Evolutionary conservation across 2,888 invertebrate species (phyloP), one percentile per base, ranked within the genome.

Genomic region (Steinernema carpocapsae): DNA sequence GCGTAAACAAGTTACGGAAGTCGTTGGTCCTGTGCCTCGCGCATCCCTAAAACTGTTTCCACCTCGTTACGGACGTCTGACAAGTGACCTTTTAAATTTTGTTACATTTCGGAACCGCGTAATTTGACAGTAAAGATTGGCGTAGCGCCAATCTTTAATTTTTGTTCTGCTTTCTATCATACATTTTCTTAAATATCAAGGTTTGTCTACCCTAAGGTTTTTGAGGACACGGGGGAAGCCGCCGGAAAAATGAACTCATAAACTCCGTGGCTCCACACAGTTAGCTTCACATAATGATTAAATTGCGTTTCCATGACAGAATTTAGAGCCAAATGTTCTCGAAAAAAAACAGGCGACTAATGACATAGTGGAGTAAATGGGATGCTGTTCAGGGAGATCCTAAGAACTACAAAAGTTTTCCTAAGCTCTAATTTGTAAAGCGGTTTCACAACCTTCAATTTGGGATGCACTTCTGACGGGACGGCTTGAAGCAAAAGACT

Each of bases 301-400:
- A 24, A 64, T 19, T 42, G 70, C 42, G 6, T 64, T 64, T 59
- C 37, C 29, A 59, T 32, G 43, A n/a, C 42, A 37, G n/a, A 37
- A 37, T 17, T 64, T 17, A 17, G n/a, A 17, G 17, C n/a, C n/a
- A 1, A 32, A 17, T 59, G 29, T 64, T 2, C 32, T 37, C 64
- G 42, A 2, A n/a, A 37, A 19, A 2, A 37, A 24, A 64, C 37
- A 64, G 37, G 70, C 70, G 37, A 22, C 70, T 42, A 64, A 64
- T 1, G 29, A 17, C 37, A 59, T 59, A 64, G 19, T 24, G 70
- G 22, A 19, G 37, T 19, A 64, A 64, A 22, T 1, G n/a, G n/a
- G 42, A 42, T 24, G 37, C 10, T 19, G 1, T 64, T 64, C 17
- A 17, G 37, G 37, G 37, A 56, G 43, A 7, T 22, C 19, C 24